Evolutionary conservation across 2,888 invertebrate species (phyloP).

Genomic region (Anthophora plumipes): DNA sequence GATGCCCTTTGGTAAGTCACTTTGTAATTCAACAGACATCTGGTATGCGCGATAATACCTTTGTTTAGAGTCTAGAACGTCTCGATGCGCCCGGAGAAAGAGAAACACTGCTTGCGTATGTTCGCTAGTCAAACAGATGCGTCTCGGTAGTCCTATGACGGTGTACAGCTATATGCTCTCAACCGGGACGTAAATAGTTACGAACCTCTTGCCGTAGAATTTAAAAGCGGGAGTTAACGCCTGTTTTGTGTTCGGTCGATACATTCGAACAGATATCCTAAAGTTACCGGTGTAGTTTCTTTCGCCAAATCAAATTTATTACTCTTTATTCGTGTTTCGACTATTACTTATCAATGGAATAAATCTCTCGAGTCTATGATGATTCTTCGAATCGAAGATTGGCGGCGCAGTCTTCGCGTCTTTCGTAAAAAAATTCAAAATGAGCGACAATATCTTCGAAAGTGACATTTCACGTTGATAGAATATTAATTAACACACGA

Average conservation of each 20-base stretch:
- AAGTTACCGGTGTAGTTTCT: neutral
- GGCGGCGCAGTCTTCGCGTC: neutral
- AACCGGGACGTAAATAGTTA: conserved; percentile 64
- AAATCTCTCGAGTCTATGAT: neutral
- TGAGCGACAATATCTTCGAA: neutral
- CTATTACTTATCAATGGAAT: neutral
- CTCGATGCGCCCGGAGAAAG: conserved; percentile 39
- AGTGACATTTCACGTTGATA: neutral
- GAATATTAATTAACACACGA: too few relatives aligned
- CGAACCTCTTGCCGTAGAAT: conserved; percentile 52
- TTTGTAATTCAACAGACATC: conserved; percentile 62
- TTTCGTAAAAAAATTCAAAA: neutral
- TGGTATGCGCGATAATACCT: conserved; percentile 58
- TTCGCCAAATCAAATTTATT: neutral
- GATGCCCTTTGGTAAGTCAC: conserved; percentile 60
- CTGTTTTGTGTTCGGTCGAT: conserved; percentile 15
- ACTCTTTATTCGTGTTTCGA: neutral
- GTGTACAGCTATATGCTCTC: conserved; percentile 51
- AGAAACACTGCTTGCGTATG: conserved; percentile 45
- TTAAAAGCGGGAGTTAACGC: conserved; percentile 58
- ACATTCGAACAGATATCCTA: conserved; percentile 41
- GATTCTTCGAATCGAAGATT: neutral
- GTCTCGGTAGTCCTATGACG: conserved; percentile 55
- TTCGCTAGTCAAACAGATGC: conserved; percentile 45
- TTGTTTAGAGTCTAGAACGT: conserved; percentile 57